Evolutionary conservation across 2,797 vertebrate genomes (phyloP), one percentile per base, ranked within the genome.

Genomic region (Fistularia tabacaria): DNA sequence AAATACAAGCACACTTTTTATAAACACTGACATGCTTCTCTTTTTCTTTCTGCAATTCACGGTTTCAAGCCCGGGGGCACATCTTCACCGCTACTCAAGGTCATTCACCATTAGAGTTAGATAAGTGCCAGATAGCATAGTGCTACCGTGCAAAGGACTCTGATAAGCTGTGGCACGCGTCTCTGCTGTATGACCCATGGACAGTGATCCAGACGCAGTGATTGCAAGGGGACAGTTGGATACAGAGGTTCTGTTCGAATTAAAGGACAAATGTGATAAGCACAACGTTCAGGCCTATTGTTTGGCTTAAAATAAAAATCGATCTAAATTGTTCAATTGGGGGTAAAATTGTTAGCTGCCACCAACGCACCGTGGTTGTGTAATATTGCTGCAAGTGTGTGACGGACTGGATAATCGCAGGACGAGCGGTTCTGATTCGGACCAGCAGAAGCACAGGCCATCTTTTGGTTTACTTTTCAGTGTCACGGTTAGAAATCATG

Each of bases 101-200:
- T 81, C 71, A 84, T 79, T 80, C 76, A 64, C 61, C 50, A 69
- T 62, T 66, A 56, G 38, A 49, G 60, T 37, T 54, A 48, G 86
- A 89, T 87, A 88, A 89, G 72, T 45, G 41, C 8, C 14, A 57
- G 88, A 89, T 87, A 85, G 74, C 38, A 3, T 12, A 14, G 38
- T 3, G 64, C 80, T 76, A 77, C 86, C 74, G 75, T 83, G 69
- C 43, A 66, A 49, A 49, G 38, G 67, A 69, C 46, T 70, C 47
- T 64, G 82, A 87, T 86, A 87, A 87, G 71, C 12, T 6, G 54
- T 9, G 41, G 66, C 77, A 63, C 54, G 58, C 54, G 72, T 60
- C 61, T 50, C 13, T 1, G 47, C 49, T 45, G 54, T 13, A 12
- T 0, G 2, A 54, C 6, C 15, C 4, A 38, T 6, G 40, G 51